These are phyloP conservation scores for Vanessa tameamea DNA, from an alignment of 1,140 invertebrate species.

Conservation along the genomic window DNA sequence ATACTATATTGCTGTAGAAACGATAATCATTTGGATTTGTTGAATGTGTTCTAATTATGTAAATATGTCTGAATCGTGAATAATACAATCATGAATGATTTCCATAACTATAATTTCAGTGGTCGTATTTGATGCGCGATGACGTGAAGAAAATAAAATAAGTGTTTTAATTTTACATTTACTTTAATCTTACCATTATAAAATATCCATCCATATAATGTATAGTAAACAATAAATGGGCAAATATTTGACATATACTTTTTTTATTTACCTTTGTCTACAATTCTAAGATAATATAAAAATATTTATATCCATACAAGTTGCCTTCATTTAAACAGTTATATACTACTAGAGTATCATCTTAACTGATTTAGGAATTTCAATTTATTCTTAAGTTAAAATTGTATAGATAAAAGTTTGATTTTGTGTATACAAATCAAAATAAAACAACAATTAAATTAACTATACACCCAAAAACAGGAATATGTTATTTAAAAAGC, in stretches of 20 bases:
- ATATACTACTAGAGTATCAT: neutral
- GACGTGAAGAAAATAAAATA: constrained; percentile 44
- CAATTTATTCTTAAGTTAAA: neutral
- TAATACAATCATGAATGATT: constrained; percentile 45
- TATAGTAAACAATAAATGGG: constrained; percentile 67
- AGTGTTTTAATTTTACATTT: constrained; percentile 48
- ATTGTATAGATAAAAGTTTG: neutral
- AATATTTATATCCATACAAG: constrained; percentile 14
- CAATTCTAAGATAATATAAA: constrained; percentile 10
- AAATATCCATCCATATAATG: constrained; percentile 64
- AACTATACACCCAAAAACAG: neutral
- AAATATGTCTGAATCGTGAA: neutral
- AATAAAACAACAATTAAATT: neutral
- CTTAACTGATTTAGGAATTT: neutral
- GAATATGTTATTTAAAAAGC: neutral
- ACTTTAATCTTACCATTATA: constrained; percentile 60
- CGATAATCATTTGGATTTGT: too few species aligned
- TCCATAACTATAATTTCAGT: constrained; percentile 81
- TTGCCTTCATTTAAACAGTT: neutral
- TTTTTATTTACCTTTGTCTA: constrained; percentile 42
- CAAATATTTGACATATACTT: constrained; percentile 60
- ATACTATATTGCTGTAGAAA: too few species aligned
- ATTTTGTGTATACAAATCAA: neutral
- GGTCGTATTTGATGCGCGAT: constrained; percentile 86
- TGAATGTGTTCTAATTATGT: too few species aligned